Evolutionary conservation across 2,888 invertebrate genomes (phyloP).

Genomic region (Meloe dianella): DNA sequence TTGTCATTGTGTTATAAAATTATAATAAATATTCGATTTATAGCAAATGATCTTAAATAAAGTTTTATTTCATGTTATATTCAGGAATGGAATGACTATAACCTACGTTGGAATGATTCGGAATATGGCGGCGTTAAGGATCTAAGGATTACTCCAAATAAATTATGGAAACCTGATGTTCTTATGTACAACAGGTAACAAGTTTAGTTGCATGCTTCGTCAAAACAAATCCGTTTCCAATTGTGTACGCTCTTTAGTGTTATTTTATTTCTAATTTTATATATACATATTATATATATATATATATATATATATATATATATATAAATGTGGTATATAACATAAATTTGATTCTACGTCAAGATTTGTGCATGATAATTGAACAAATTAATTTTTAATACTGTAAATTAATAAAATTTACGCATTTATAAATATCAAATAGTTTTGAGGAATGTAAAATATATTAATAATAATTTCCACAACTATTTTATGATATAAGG

Average conservation of each 20-base stretch:
- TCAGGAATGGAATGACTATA: constrained; percentile 98
- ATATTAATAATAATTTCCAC: constrained; percentile 18
- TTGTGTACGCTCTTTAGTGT: constrained; percentile 31
- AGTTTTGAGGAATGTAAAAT: constrained; percentile 27
- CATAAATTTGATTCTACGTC: constrained; percentile 18
- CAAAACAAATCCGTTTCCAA: constrained; percentile 23
- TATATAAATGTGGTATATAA: constrained; percentile 24
- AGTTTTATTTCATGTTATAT: constrained; percentile 35
- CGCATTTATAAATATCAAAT: constrained; percentile 21
- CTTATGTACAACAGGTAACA: constrained; percentile 99
- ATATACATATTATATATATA: too few species aligned
- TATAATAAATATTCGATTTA: not conserved
- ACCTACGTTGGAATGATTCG: constrained; percentile 93
- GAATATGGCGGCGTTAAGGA: constrained; percentile 95
- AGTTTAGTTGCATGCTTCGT: constrained; percentile 50
- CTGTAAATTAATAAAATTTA: constrained; percentile 18
- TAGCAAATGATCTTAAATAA: not conserved
- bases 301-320: too few species aligned
- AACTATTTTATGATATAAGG: not conserved
- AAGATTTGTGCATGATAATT: constrained; percentile 27
- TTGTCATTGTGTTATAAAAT: constrained; percentile 12
- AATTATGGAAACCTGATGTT: constrained; percentile 98
- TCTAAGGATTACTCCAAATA: constrained; percentile 91
- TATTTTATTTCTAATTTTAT: constrained; percentile 17
- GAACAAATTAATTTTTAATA: constrained; percentile 25